Evolutionary conservation across 2,797 vertebrate genomes (phyloP), one percentile per base, ranked within the genome.

Genomic region (Jordanella pulchra): DNA sequence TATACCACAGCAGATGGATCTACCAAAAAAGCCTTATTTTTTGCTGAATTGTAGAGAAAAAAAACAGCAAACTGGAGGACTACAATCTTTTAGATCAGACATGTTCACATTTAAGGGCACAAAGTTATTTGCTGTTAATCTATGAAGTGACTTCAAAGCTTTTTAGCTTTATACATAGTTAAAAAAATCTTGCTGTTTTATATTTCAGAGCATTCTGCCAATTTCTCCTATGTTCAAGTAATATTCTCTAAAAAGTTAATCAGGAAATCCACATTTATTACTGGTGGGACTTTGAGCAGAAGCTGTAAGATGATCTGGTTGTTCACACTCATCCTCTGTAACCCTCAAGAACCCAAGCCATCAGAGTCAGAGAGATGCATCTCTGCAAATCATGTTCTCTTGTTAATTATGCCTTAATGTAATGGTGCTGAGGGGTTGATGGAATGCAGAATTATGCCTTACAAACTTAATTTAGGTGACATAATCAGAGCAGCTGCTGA

Each of bases 401-500:
- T 61, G 82, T 85, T 89, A 90, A 90, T 91, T 89, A 89, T 85
- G 76, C 78, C 71, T 81, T 51, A 81, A 86, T 76, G 77, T 45
- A 21, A 23, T 50, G 81, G 67, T 73, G 81, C 78, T 88, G 58
- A 64, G 58, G 58, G 58, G 32, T 61, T 61, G 32, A 61, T 32
- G 39, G 58, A 58, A 77, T 64, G 73, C 60, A 83, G 71, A 84
- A 75, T 78, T 91, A 89, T 83, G 79, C 73, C 87, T 90, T 86
- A 90, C 92, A 88, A 92, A 91, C 87, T 89, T 89, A 84, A 90
- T 89, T 84, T 84, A 86, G 88, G 87, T 92, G 93, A 93, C 93
- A 93, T 91, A 94, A 93, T 91, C 86, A 60, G 89, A 89, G 72
- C 91, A 39, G 21, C 65, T 77, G 85, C 83, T 87, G 86, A 84